These are phyloP conservation scores for Drosophila suzukii DNA, from an alignment of 1,140 invertebrate genomes.

Conservation along the genomic window DNA sequence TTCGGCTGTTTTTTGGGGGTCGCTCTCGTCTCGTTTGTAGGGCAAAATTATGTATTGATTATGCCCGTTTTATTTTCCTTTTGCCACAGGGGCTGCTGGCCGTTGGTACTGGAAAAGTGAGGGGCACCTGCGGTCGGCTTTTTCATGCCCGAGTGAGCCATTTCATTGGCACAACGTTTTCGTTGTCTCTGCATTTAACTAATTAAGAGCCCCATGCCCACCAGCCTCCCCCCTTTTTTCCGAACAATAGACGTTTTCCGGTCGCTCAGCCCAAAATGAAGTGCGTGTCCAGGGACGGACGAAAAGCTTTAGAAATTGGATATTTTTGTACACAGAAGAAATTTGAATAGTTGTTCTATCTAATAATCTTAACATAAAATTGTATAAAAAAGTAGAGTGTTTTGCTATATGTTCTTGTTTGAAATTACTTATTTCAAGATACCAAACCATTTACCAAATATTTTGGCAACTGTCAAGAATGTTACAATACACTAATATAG, in stretches of 20 bases:
- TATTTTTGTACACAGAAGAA: constrained; percentile 15
- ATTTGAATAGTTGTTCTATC: neutral
- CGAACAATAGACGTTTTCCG: constrained; percentile 67
- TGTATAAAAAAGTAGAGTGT: neutral
- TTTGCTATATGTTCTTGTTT: too few relatives aligned
- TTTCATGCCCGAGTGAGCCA: constrained; percentile 68
- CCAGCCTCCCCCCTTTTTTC: constrained; percentile 9
- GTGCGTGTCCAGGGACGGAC: constrained; percentile 55
- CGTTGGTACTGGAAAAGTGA: neutral
- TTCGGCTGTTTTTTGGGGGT: constrained; percentile 67
- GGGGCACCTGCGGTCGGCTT: constrained; percentile 42
- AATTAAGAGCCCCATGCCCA: constrained; percentile 58
- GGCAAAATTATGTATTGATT: constrained; percentile 84
- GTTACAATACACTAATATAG: too few relatives aligned
- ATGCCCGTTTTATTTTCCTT: constrained; percentile 53
- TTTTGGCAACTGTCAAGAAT: too few relatives aligned
- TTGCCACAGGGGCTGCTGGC: neutral
- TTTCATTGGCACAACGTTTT: constrained; percentile 77
- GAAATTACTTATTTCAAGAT: too few relatives aligned
- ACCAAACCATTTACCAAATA: too few relatives aligned
- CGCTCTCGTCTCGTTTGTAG: constrained; percentile 77
- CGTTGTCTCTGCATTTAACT: constrained; percentile 75
- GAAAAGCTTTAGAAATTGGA: constrained; percentile 40
- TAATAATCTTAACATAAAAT: neutral
- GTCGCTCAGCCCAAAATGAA: constrained; percentile 63